These are phyloP conservation scores for Drosophila lacicola DNA, from an alignment of 2,888 invertebrate genomes.

Conservation along the genomic window DNA sequence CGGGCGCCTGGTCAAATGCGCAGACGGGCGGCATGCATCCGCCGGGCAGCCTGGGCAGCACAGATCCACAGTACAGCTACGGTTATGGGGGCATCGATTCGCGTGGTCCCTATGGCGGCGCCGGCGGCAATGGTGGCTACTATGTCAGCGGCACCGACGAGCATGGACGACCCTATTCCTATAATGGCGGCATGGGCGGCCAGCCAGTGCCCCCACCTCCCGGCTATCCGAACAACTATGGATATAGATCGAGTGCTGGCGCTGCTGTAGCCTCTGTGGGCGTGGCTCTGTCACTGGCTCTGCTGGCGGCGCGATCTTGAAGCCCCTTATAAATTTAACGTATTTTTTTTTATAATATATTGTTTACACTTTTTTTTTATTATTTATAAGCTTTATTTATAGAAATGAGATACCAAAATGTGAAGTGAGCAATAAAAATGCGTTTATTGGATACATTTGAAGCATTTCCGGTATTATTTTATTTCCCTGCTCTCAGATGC, in stretches of 20 bases:
- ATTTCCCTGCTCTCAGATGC: neutral
- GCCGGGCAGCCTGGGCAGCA: constrained; percentile 54
- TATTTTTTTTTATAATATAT: neutral
- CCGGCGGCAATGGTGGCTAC: constrained; percentile 69
- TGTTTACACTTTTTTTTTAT: constrained; percentile 43
- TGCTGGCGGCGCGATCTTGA: constrained; percentile 41
- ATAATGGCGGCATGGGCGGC: constrained; percentile 53
- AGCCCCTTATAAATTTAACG: neutral
- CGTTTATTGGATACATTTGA: constrained; percentile 21
- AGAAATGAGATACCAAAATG: constrained; percentile 40
- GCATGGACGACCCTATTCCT: constrained; percentile 71
- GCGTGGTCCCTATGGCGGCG: constrained; percentile 67
- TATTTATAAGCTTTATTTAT: constrained; percentile 67
- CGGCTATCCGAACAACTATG: constrained; percentile 46
- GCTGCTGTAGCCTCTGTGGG: constrained; percentile 5
- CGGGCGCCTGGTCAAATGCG: constrained; percentile 66
- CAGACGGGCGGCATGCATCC: constrained; percentile 66
- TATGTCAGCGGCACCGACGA: constrained; percentile 72
- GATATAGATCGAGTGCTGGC: constrained; percentile 28
- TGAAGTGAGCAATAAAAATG: constrained; percentile 39
- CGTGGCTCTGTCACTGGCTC: constrained; percentile 36
- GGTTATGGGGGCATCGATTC: constrained; percentile 68
- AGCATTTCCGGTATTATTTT: neutral
- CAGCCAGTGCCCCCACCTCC: constrained; percentile 39
- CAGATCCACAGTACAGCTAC: constrained; percentile 67